phyloP scores from a whole-genome alignment of 2,888 invertebrate species.

The Pachymerium ferrugineum region DNA sequence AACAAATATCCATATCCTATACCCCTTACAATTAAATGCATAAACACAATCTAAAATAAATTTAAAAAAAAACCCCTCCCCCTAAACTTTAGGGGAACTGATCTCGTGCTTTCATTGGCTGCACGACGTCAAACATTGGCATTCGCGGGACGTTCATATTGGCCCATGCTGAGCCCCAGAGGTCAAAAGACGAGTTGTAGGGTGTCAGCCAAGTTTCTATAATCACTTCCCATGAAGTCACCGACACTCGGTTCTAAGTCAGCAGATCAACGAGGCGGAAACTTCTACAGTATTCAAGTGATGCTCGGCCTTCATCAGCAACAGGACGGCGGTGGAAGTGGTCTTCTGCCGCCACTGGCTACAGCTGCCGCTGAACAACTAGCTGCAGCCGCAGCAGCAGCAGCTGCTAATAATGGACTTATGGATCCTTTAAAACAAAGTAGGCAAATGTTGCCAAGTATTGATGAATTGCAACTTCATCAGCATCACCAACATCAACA shows the following conservation, averaged over 20 bases:
- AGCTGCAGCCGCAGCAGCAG: background rate
- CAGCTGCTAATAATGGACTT: background rate
- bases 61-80: background rate
- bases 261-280: conserved; percentile 36
- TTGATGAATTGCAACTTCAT: background rate
- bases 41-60: too few species aligned
- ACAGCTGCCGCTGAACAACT: background rate
- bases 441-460: background rate
- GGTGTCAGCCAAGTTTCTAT: background rate
- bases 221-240: conserved; percentile 11
- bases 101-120: background rate
- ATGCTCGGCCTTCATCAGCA: conserved; percentile 38
- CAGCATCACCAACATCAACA: conserved; percentile 29
- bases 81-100: background rate
- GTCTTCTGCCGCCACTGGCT: background rate
- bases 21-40: too few species aligned
- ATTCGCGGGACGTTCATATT: background rate
- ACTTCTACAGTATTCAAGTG: conserved; percentile 43
- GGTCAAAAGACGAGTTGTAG: background rate
- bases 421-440: background rate
- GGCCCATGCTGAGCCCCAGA: background rate
- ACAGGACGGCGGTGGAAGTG: background rate
- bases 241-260: background rate
- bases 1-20: too few species aligned
- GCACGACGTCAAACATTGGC: background rate